phyloP scores from a whole-genome alignment of 2,888 invertebrate genomes.

The Trypoxylon attenuatum region DNA sequence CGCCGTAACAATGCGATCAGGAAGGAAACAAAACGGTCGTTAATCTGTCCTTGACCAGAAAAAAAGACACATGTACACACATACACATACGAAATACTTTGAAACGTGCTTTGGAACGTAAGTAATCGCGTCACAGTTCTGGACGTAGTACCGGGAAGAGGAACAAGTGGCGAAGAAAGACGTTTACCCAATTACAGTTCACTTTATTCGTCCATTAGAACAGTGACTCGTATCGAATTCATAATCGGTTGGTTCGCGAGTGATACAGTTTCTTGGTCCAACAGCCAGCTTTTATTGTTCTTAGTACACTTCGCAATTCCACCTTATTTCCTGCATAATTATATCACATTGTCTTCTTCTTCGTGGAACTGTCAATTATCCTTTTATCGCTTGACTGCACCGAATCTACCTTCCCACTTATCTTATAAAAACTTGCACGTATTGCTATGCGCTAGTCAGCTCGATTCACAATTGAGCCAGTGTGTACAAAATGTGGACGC shows the following conservation, averaged over 20 bases:
- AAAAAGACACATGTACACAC: too few relatives aligned
- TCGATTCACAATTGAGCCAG: background rate
- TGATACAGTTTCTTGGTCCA: background rate
- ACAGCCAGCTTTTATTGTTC: background rate
- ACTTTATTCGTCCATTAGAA: conserved; percentile 21
- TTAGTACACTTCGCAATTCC: conserved; percentile 23
- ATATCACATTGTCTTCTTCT: conserved; percentile 35
- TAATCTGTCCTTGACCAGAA: conserved; percentile 31
- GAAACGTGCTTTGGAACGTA: too few relatives aligned
- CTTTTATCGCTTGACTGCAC: conserved; percentile 4
- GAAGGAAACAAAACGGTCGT: conserved; percentile 5
- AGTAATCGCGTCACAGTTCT: background rate
- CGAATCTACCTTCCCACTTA: too few relatives aligned
- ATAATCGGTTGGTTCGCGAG: background rate
- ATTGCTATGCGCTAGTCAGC: background rate
- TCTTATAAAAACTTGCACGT: background rate
- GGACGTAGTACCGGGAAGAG: conserved; percentile 2
- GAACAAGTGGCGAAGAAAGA: conserved; percentile 16
- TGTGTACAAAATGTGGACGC: background rate
- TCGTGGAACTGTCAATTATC: background rate
- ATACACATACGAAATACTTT: too few relatives aligned
- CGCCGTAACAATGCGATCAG: background rate
- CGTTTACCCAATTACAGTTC: conserved; percentile 1
- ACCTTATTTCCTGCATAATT: conserved; percentile 25
- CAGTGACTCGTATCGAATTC: too few relatives aligned